These are phyloP conservation scores for Zophobas atratus DNA, from an alignment of 1,140 invertebrate species.

Conservation along the genomic window DNA sequence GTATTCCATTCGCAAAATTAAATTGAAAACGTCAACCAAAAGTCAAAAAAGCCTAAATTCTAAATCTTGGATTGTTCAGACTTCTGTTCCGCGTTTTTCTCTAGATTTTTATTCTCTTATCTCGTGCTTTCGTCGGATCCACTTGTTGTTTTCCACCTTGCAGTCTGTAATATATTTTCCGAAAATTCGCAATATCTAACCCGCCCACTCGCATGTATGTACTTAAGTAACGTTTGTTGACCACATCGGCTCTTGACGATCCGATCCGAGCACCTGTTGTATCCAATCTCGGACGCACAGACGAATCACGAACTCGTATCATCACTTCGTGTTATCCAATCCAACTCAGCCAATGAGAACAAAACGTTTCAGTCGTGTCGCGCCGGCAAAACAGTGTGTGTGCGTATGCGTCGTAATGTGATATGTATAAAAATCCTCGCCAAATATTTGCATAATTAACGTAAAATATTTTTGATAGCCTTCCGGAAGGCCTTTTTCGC, in stretches of 20 bases:
- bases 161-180: too few relatives aligned
- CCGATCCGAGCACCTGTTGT: conserved; percentile 43
- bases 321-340: conserved; percentile 13
- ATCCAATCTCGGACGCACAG: background rate
- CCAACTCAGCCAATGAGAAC: conserved; percentile 30
- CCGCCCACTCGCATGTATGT: too few relatives aligned
- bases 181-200: too few relatives aligned
- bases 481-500: background rate
- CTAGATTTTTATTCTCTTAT: too few relatives aligned
- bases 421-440: conserved; percentile 47
- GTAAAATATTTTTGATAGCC: conserved; percentile 14
- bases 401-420: conserved; percentile 51
- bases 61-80: too few relatives aligned
- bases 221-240: too few relatives aligned
- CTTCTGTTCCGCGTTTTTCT: too few relatives aligned
- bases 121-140: too few relatives aligned
- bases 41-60: too few relatives aligned
- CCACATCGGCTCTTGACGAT: background rate
- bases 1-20: too few relatives aligned
- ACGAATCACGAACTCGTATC: background rate
- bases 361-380: conserved; percentile 47
- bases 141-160: too few relatives aligned
- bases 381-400: conserved; percentile 51
- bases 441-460: conserved; percentile 17
- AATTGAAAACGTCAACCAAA: too few relatives aligned